Evolutionary conservation across 2,113 vertebrate species (phyloP).

Genomic region (Tyrannus savana): DNA sequence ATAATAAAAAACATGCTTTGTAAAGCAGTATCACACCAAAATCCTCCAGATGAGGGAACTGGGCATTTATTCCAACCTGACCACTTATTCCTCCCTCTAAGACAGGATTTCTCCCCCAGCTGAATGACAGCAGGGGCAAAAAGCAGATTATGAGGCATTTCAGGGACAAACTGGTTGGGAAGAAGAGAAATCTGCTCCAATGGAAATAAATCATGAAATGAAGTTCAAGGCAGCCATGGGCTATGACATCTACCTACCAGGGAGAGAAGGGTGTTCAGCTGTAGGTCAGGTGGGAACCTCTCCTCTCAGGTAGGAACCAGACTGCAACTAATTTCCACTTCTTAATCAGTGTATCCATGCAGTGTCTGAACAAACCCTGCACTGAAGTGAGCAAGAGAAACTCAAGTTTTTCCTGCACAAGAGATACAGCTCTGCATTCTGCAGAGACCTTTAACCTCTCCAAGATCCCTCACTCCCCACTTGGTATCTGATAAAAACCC

Average conservation of each 20-base stretch:
- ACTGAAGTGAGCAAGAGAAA: accelerated
- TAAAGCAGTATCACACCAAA: background rate
- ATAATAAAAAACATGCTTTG: background rate
- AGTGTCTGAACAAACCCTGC: background rate
- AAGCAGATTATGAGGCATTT: background rate
- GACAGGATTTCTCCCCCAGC: background rate
- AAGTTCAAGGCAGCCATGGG: background rate
- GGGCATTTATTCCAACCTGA: background rate
- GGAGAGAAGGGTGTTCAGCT: background rate
- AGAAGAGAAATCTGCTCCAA: background rate
- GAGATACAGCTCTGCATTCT: background rate
- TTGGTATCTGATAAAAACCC: background rate
- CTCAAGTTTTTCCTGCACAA: background rate
- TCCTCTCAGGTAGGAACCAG: background rate
- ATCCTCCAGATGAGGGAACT: background rate
- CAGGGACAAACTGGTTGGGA: background rate
- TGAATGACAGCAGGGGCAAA: background rate
- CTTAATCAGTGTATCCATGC: background rate
- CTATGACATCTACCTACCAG: background rate
- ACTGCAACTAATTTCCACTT: background rate
- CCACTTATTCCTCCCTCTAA: background rate
- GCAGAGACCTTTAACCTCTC: background rate
- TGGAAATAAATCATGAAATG: background rate
- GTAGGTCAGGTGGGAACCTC: background rate
- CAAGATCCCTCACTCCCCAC: background rate